Evolutionary conservation across 1,140 invertebrate genomes (phyloP).

Genomic region (Drosophila watanabei): DNA sequence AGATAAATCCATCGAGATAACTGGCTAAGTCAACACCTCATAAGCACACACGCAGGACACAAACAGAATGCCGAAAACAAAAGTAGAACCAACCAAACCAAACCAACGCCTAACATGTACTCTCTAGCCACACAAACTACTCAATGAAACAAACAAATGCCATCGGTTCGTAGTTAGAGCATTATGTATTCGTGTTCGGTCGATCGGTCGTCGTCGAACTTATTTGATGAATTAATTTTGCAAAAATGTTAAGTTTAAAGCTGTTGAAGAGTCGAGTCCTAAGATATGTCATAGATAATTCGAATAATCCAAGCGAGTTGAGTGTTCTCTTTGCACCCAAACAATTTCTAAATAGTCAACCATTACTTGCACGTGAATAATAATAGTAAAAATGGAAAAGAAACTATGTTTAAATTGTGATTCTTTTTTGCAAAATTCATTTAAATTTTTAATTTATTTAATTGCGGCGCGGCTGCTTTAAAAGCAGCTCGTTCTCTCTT

Average conservation of each 20-base stretch:
- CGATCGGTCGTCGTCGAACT: slow-evolving; percentile 10
- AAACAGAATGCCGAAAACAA: slow-evolving; percentile 43
- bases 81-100: slow-evolving; percentile 28
- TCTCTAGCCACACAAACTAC: slow-evolving; percentile 66
- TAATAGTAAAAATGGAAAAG: slow-evolving; percentile 26
- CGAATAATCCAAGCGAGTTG: slow-evolving; percentile 62
- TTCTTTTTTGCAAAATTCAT: slow-evolving; percentile 66
- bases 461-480: slow-evolving; percentile 55
- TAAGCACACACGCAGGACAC: slow-evolving; percentile 40
- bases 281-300: slow-evolving; percentile 59
- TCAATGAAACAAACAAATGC: slow-evolving; percentile 40
- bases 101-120: slow-evolving; percentile 54
- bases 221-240: slow-evolving; percentile 57
- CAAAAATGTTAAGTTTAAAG: slow-evolving; percentile 65
- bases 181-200: slow-evolving; percentile 43
- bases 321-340: slow-evolving; percentile 69
- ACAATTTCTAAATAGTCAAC: slow-evolving; percentile 42
- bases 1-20: slow-evolving; percentile 61
- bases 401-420: slow-evolving; percentile 48
- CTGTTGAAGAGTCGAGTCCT: slow-evolving; percentile 23
- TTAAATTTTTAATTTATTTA: slow-evolving; percentile 58
- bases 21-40: slow-evolving; percentile 67
- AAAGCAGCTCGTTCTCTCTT: slow-evolving; percentile 52
- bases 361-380: slow-evolving; percentile 47
- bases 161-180: slow-evolving; percentile 66